Evolutionary conservation across 1,140 invertebrate genomes (phyloP).

Genomic region (Heliconius hermathena): DNA sequence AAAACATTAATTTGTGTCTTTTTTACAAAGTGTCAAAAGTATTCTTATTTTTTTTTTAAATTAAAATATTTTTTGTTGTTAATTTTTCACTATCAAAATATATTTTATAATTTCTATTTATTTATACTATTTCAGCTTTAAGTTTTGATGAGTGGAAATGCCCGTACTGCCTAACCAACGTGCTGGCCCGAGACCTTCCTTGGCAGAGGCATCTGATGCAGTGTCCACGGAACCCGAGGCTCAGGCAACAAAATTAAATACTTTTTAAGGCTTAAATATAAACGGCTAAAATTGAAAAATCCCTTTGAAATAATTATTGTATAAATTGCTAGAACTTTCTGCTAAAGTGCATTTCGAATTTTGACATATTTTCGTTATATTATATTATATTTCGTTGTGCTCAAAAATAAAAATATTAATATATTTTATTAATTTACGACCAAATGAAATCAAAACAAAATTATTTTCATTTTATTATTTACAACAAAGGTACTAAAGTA

Average conservation of each 20-base stretch:
- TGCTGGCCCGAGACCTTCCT: constrained; percentile 68
- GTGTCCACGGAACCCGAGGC: constrained; percentile 68
- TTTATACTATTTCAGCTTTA: constrained; percentile 50
- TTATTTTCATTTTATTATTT: too few relatives aligned
- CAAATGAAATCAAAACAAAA: too few relatives aligned
- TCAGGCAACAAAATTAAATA: constrained; percentile 42
- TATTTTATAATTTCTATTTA: neutral
- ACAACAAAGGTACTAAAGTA: too few relatives aligned
- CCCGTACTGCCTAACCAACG: constrained; percentile 72
- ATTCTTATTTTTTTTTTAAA: too few relatives aligned
- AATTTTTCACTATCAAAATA: too few relatives aligned
- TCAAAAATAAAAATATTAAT: too few relatives aligned
- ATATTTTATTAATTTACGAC: too few relatives aligned
- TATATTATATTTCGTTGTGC: neutral
- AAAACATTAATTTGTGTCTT: too few relatives aligned
- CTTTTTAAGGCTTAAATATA: neutral
- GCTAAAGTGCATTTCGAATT: neutral
- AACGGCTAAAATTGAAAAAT: neutral
- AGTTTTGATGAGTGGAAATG: constrained; percentile 76
- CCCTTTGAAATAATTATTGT: neutral
- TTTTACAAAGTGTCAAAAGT: too few relatives aligned
- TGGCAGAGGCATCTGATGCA: constrained; percentile 78
- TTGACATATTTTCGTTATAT: neutral
- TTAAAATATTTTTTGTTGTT: too few relatives aligned
- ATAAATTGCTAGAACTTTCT: neutral